Base-by-base conservation (phyloP, 1,140 invertebrate species). In the Drosophila ironensis region DNA sequence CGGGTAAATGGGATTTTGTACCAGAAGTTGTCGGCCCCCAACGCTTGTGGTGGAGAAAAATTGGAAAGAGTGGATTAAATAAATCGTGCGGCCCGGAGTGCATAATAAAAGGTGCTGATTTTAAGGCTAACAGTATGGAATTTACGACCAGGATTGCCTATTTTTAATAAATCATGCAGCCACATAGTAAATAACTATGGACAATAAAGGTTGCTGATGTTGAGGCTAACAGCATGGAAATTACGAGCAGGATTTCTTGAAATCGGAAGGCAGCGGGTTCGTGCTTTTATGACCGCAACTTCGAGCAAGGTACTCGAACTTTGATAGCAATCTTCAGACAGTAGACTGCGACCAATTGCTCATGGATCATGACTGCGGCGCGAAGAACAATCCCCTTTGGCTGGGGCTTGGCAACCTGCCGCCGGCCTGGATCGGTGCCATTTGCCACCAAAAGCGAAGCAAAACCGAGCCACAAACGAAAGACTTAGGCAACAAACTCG, bases 401-500 rank as follows among this genome's bases (percentile, higher is more conserved):
- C 24, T 1, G 2, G 30, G 66, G 44, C 44, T 69, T 57, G 52
- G 64, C 66, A 47, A 59, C 52, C 66, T 80, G 64, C 44, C 33
- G 51, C n/a, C 11, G 8, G 30, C 11, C 30, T 33, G 30, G n/a
- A n/a, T n/a, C n/a, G n/a, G n/a, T n/a, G n/a, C n/a, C n/a, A n/a
- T n/a, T n/a, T n/a, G n/a, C n/a, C n/a, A n/a, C n/a, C n/a, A n/a
- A n/a, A n/a, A n/a, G n/a, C n/a, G n/a, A n/a, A n/a, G n/a, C n/a
- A 30, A 54, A 71, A 46, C 30, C 30, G 22, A 17, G 33, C 12
- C 6, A 46, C 12, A 57, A 51, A 35, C 52, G 41, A 76, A 66
- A 54, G 41, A 64, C 63, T 69, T 50, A 41, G 53, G 44, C 50
- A 76, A 81, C 68, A 33, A 72, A 72, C 64, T 44, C 45, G 50